Evolutionary conservation across 2,888 invertebrate genomes (phyloP), one percentile per base, ranked within the genome.

Genomic region (Blomia tropicalis): DNA sequence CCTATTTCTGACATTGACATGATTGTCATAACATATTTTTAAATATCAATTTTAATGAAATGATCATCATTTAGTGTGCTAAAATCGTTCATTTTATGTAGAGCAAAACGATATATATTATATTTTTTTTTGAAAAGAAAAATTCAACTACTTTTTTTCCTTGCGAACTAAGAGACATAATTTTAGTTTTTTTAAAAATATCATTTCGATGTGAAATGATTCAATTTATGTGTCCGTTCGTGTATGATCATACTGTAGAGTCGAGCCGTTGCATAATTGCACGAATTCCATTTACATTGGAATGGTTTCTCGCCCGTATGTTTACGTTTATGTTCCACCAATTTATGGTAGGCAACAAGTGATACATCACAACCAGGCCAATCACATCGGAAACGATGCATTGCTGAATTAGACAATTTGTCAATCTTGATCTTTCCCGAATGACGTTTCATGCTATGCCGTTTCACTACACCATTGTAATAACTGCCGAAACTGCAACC

Each of bases 321-420:
- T 47, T 62, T 62, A 14, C 62, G 43, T 25, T 62, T 62, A 31
- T 62, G 62, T 29, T 62, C 62, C 5, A 62, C 62, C 22, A 62
- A 19, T 22, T 62, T 62, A 51, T 62, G 62, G 25, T 62, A 62
- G 30, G 62, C 62, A n/a, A 62, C 62, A n/a, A 62, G 62, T 19
- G 62, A 62, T 14, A 62, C 62, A n/a, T 62, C 58, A 43, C 62
- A 62, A 1, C 62, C 62, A 30, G 62, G 62, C 62, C 62, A 62
- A 27, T 62, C 62, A 19, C 62, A 62, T 29, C 58, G 58, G 30
- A 62, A 62, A 3, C 62, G 58, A 27, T 62, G 62, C 62, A 62
- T 62, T 3, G 62, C 29, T 27, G 30, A 58, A 17, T 62, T 62
- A 4, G 27, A 43, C 2, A 58, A 62, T 22, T 62, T 62, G 19